A percentile compares a stretch with the other conserved stretches of the same genome.
These are phyloP conservation scores for Beaufortia kweichowensis DNA, from an alignment of 2,113 vertebrate genomes.

Conservation along the genomic window DNA sequence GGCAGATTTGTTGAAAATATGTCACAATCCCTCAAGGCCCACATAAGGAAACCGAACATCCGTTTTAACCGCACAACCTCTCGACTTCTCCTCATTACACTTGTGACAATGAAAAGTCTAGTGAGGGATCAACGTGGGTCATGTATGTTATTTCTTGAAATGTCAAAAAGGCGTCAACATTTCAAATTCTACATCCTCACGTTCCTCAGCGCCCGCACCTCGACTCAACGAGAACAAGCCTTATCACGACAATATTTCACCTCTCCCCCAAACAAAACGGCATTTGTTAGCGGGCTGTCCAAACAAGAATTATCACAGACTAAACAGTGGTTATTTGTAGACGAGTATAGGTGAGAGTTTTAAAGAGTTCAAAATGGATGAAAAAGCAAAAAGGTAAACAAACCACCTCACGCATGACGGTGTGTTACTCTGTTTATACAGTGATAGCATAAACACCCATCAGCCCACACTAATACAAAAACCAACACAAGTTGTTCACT, in stretches of 20 bases:
- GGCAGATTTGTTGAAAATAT: slow-evolving; percentile 64
- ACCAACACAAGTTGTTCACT: neutral
- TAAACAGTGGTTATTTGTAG: slow-evolving; percentile 60
- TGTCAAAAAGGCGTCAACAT: slow-evolving; percentile 11
- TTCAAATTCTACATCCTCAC: neutral
- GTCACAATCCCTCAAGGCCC: slow-evolving; percentile 62
- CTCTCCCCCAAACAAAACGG: slow-evolving; percentile 17
- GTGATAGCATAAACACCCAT: neutral
- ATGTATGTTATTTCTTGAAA: slow-evolving; percentile 40
- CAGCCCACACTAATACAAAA: neutral
- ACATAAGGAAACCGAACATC: slow-evolving; percentile 56
- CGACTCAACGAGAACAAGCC: neutral
- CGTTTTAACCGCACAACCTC: slow-evolving; percentile 37
- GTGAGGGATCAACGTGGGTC: slow-evolving; percentile 40
- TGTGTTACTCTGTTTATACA: slow-evolving; percentile 10
- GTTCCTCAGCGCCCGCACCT: slow-evolving; percentile 14
- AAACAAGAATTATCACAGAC: slow-evolving; percentile 69
- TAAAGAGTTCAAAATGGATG: slow-evolving; percentile 21
- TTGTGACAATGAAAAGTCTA: slow-evolving; percentile 33
- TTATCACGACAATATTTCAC: slow-evolving; percentile 16
- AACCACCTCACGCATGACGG: neutral
- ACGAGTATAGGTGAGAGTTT: slow-evolving; percentile 38
- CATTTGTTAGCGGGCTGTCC: slow-evolving; percentile 61
- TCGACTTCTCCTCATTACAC: slow-evolving; percentile 22
- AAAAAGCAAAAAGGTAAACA: neutral